Base-by-base conservation (phyloP, 1,140 invertebrate species). In the Halesus radiatus region DNA sequence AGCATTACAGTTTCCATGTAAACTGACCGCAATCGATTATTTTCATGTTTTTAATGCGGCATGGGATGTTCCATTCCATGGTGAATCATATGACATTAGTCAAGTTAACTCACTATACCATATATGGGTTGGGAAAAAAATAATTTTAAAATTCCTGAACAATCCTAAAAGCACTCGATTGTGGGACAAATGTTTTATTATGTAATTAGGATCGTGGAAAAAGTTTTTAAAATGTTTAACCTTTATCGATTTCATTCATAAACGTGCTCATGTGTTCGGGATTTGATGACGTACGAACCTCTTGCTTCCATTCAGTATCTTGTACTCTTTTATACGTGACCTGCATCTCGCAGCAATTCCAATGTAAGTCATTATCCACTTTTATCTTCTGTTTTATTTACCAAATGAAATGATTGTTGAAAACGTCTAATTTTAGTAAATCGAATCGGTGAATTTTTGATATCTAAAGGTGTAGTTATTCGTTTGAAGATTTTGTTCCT, bases 181-280 rank as follows among this genome's bases (percentile, higher is more conserved):
- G 8, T 45, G 37, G 10, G 13, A 45, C 3, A 45, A 5, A 13
- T 45, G 37, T 45, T 45, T 10, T 13, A 8, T 45, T 45, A 45
- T 45, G 37, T 45, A 45, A 45, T 45, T 13, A 45, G 37, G 37
- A 10, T 13, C 37, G 37, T 7, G 37, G 37, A 10, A 45, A 45
- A 45, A 45, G 23, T 0, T 22, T 64, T 22, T 1, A 22, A 16
- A 64, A 23, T 29, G 60, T 23, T 64, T 23, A 15, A 50, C 32
- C n/a, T 52, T 50, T 74, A 76, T 76, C 29, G 74, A 76, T 76
- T 76, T 62, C 74, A 76, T 76, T 76, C 74, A 76, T 54, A 76
- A 76, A 62, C 20, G 45, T 76, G 32, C 29, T 62, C 20, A 53
- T 54, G 72, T 74, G 72, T 74, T 22, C 10, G 18, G 26, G n/a